Evolutionary conservation across 2,113 vertebrate genomes (phyloP).

Genomic region (Dromas ardeola): DNA sequence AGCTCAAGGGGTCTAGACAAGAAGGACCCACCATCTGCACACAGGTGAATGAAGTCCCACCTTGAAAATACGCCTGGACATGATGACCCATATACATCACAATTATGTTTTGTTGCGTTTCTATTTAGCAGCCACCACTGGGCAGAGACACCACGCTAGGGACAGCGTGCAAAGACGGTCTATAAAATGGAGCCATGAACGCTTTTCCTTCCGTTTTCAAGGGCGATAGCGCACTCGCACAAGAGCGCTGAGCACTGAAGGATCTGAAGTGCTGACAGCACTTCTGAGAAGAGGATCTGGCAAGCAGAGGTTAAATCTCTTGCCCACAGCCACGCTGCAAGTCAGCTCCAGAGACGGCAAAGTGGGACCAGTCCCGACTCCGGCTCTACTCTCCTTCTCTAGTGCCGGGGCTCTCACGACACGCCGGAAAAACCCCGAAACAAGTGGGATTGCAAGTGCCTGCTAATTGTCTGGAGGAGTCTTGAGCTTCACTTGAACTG

Average conservation of each 20-base stretch:
- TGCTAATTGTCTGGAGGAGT: neutral
- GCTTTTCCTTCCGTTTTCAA: neutral
- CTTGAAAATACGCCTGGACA: neutral
- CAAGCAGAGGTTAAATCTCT: neutral
- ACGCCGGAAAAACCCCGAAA: accelerated
- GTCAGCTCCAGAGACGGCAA: neutral
- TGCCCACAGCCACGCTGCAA: neutral
- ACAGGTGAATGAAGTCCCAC: neutral
- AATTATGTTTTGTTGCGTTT: neutral
- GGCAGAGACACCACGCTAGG: neutral
- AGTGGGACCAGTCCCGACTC: neutral
- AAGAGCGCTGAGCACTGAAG: neutral
- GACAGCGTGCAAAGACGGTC: accelerated
- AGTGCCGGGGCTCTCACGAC: neutral
- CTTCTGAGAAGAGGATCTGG: neutral
- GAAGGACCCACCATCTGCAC: neutral
- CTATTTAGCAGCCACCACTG: neutral
- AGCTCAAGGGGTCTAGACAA: neutral
- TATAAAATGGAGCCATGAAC: neutral
- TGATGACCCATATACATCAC: accelerated
- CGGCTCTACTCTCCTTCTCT: neutral
- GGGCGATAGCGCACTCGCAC: neutral
- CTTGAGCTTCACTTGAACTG: neutral
- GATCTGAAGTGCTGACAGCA: neutral
- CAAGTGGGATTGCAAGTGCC: neutral